Evolutionary conservation across 2,888 invertebrate species (phyloP).

Genomic region (Plusia festucae): DNA sequence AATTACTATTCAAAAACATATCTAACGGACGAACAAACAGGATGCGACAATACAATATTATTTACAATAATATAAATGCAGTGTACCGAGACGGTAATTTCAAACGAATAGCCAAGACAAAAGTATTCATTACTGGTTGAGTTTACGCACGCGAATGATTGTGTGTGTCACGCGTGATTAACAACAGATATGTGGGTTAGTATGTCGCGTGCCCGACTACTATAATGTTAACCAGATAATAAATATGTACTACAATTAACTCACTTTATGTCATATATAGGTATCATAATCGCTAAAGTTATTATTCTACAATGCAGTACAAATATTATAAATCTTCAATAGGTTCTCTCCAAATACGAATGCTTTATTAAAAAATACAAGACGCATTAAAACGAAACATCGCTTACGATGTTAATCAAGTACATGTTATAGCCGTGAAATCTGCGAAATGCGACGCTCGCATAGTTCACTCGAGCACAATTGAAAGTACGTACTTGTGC

Average conservation of each 20-base stretch:
- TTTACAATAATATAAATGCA: constrained; percentile 26
- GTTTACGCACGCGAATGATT: constrained; percentile 70
- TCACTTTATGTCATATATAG: constrained; percentile 25
- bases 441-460: constrained; percentile 50
- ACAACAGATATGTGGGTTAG: constrained; percentile 78
- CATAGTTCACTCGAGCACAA: constrained; percentile 60
- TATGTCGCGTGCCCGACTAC: constrained; percentile 65
- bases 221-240: constrained; percentile 38
- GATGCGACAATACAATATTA: constrained; percentile 28
- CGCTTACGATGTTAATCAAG: constrained; percentile 23
- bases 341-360: constrained; percentile 5
- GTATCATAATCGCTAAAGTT: neutral
- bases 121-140: constrained; percentile 56
- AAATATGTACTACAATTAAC: constrained; percentile 35
- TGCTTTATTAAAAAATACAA: constrained; percentile 2
- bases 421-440: constrained; percentile 39
- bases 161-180: constrained; percentile 81
- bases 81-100: constrained; percentile 42
- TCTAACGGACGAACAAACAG: constrained; percentile 19
- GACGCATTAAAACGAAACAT: constrained; percentile 6
- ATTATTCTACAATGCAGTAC: constrained; percentile 11
- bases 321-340: constrained; percentile 7
- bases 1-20: neutral
- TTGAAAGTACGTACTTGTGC: constrained; percentile 55
- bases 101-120: constrained; percentile 55